Evolutionary conservation across 2,888 invertebrate species (phyloP).

Genomic region (Trichopoda pennipes): DNA sequence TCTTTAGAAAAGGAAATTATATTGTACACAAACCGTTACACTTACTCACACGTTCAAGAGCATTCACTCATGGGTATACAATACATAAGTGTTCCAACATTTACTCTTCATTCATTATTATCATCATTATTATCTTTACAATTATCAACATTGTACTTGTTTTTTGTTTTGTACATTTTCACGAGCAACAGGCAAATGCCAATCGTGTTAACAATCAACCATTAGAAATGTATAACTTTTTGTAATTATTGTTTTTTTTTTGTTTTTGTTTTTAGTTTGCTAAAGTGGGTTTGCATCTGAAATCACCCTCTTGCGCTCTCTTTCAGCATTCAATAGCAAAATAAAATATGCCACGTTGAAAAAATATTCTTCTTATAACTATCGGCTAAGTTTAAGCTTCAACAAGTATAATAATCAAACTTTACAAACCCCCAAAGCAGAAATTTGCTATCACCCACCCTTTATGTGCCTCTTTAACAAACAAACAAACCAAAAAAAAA

Average conservation of each 20-base stretch:
- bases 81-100: slow-evolving; percentile 25
- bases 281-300: background rate
- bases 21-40: slow-evolving; percentile 30
- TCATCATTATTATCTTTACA: slow-evolving; percentile 16
- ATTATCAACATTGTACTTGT: slow-evolving; percentile 12
- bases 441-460: background rate
- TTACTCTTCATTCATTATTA: slow-evolving; percentile 10
- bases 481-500: too few relatives aligned
- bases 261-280: too few relatives aligned
- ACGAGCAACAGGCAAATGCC: slow-evolving; percentile 69
- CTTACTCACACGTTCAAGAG: background rate
- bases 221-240: slow-evolving; percentile 40
- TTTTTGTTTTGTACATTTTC: slow-evolving; percentile 43
- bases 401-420: slow-evolving; percentile 37
- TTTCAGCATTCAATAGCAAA: background rate
- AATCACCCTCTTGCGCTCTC: background rate
- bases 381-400: slow-evolving; percentile 35
- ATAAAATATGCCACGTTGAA: slow-evolving; percentile 60
- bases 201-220: slow-evolving; percentile 49
- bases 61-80: background rate
- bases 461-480: background rate
- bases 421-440: slow-evolving; percentile 17
- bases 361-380: slow-evolving; percentile 14
- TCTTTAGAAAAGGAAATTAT: slow-evolving; percentile 37
- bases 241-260: background rate